Percentiles rank a stretch among this genome's conserved stretches.
Conservation (phyloP, 2,888 invertebrate genomes). For the Morinoia aosen region DNA sequence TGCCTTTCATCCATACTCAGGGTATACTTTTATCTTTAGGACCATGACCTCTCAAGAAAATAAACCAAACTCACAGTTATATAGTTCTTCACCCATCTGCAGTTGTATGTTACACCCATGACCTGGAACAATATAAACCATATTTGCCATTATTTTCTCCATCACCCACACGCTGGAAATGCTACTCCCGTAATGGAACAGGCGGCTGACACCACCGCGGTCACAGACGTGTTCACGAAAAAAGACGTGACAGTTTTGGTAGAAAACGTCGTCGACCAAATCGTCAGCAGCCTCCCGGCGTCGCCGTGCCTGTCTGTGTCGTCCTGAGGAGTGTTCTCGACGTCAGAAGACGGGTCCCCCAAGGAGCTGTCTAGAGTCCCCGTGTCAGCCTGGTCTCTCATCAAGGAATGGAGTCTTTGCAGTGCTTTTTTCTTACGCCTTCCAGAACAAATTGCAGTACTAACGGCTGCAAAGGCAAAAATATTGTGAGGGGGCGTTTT, state of each 20-base stretch:
- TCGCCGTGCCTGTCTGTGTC: not conserved
- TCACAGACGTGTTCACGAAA: slow-evolving; percentile 19
- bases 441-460: not conserved
- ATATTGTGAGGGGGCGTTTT: too few relatives aligned
- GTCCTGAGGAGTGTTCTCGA: not conserved
- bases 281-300: not conserved
- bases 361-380: not conserved
- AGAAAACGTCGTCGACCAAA: slow-evolving; percentile 32
- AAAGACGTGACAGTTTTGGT: slow-evolving; percentile 6
- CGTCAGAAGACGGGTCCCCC: not conserved
- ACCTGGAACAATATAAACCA: too few relatives aligned
- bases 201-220: not conserved
- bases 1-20: too few relatives aligned
- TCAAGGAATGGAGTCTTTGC: not conserved
- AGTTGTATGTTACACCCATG: too few relatives aligned
- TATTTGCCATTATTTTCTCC: not conserved
- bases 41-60: too few relatives aligned
- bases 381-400: too few relatives aligned
- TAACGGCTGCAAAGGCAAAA: not conserved
- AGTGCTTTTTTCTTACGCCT: not conserved
- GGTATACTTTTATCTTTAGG: too few relatives aligned
- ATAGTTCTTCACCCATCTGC: too few relatives aligned
- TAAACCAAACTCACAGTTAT: too few relatives aligned
- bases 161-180: not conserved
- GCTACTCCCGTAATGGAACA: not conserved